These are phyloP conservation scores for Paelopatides confundens DNA, from an alignment of 53 echinoderm and acorn worm species.

Conservation along the genomic window DNA sequence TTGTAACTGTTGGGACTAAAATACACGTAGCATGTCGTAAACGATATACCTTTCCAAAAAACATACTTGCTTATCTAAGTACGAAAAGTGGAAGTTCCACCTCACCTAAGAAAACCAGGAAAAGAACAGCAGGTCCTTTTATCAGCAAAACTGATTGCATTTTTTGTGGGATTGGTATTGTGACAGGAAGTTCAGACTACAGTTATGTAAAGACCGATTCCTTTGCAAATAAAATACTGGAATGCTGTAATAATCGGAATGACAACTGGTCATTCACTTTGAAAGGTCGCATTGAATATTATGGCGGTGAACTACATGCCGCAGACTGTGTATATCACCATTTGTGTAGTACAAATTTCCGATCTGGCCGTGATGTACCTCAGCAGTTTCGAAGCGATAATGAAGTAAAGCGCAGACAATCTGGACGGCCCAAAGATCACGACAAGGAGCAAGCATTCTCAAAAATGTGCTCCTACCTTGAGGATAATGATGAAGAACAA, in stretches of 20 bases:
- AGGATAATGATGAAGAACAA: constrained; percentile 60
- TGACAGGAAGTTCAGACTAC: background rate
- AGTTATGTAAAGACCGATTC: constrained; percentile 48
- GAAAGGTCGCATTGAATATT: constrained; percentile 52
- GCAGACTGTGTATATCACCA: constrained; percentile 64
- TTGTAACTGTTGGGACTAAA: too few species aligned
- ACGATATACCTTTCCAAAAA: too few species aligned
- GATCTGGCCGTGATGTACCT: constrained; percentile 37
- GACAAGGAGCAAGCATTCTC: constrained; percentile 59
- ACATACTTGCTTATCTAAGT: too few species aligned
- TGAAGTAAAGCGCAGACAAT: constrained; percentile 48
- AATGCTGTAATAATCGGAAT: constrained; percentile 35
- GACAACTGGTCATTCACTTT: constrained; percentile 50
- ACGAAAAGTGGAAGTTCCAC: too few species aligned
- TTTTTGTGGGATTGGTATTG: constrained; percentile 45
- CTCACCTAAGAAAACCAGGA: too few species aligned
- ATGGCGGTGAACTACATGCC: constrained; percentile 55
- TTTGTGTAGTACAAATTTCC: constrained; percentile 52
- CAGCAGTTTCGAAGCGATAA: constrained; percentile 7
- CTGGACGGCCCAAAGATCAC: constrained; percentile 58
- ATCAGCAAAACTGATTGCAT: constrained; percentile 34
- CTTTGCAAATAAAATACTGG: constrained; percentile 21
- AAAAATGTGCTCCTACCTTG: constrained; percentile 37
- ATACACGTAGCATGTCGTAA: too few species aligned
- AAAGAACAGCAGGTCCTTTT: too few species aligned